Evolutionary conservation across 2,888 invertebrate species (phyloP), one percentile per base, ranked within the genome.

Genomic region (Drosophila cognata): DNA sequence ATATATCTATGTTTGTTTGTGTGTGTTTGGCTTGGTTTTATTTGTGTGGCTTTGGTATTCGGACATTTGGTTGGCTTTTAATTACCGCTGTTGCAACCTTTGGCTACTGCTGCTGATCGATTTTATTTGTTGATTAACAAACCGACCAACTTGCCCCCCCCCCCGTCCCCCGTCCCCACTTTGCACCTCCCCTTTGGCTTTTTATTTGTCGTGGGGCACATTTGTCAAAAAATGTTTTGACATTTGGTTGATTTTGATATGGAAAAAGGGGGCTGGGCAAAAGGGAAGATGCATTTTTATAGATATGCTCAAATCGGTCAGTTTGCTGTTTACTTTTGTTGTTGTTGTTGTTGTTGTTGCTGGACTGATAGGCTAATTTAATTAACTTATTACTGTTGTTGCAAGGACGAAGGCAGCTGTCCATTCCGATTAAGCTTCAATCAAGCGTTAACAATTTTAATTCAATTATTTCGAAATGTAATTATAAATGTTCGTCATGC

Each of bases 401-500:
- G 67, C 43, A 60, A 50, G 43, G 11, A 35, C 36, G 25, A 21
- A 13, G 28, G 56, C 74, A 4, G 28, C 57, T 80, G 76, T 79
- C 74, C 77, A 70, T 73, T 77, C 71, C 86, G 81, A 91, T 91
- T 84, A 82, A 84, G 82, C 83, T 88, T 89, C 90, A 90, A 91
- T 91, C 91, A 90, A 84, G 88, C 88, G 89, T 84, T 82, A 86
- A 91, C 88, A 82, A 88, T 88, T 90, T 91, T 90, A 91, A 91
- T 91, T 91, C 88, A 89, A 91, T 85, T 88, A 77, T 81, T 91
- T 88, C 77, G 73, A 91, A 91, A 91, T 91, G 90, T 86, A 89
- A 88, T 91, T 91, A 91, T 88, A 84, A 87, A 82, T 90, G 78
- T 79, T 81, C 81, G 85, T 72, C 82, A 89, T 84, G 87, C 85